Base-by-base conservation (phyloP, 2,888 invertebrate species). In the Tricholauxania praeusta region DNA sequence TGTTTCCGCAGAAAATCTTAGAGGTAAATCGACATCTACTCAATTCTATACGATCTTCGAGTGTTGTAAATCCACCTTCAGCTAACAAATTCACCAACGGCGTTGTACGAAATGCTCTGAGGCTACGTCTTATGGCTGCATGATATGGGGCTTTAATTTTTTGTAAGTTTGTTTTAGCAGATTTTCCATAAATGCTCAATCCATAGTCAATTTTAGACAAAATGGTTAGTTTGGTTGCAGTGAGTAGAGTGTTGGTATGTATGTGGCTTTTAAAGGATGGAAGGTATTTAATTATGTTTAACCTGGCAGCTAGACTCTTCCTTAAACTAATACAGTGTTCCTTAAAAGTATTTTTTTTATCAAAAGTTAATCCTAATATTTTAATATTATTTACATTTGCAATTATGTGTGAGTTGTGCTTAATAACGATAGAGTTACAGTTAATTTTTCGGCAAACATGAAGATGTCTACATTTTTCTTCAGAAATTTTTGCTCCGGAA, bases 131-230 rank as follows among this genome's bases (percentile, higher is more conserved):
- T 53, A 53, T 53, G 19, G 53, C n/a, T 53, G 53, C 53, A 15
- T n/a, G 53, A 53, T n/a, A 53, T 53, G 53, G 53, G 15, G n/a
- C n/a, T 53, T 53, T n/a, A 10, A 53, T 53, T 53, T 53, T n/a
- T 53, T 53, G 53, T 2, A n/a, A n/a, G 22, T 22, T 22, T 2
- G 22, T 22, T 22, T 22, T 22, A 22, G 22, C 22, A 22, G 22
- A 22, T 22, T 22, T 22, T 22, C 22, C 22, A 22, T 22, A 22
- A 22, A 22, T 22, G 22, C 22, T 22, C 3, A 53, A n/a, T 53
- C 53, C 17, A 15, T 53, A 53, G 53, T 53, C 17, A 53, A n/a
- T 53, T 19, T 53, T 53, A 19, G 53, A 53, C n/a, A n/a, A 10
- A 14, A 53, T 53, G 53, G 53, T 53, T 53, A 53, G 3, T 4